Percentiles rank a stretch among this genome's conserved stretches.
phyloP scores from a whole-genome alignment of 2,888 invertebrate species.

The Apodemia hepburni region DNA sequence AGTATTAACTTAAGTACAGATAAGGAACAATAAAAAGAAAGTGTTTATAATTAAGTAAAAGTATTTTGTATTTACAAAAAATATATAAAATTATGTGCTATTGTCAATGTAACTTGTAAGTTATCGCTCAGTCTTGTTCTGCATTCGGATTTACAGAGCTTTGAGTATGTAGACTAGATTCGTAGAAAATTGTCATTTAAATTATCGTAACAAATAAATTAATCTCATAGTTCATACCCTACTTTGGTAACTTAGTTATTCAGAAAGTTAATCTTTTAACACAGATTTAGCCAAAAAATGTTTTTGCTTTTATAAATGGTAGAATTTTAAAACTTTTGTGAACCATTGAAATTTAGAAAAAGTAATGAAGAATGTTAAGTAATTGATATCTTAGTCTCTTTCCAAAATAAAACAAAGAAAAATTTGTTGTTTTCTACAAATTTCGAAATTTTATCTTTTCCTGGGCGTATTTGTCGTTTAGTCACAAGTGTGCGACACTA shows the following conservation, averaged over 20 bases:
- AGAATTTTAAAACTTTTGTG: background rate
- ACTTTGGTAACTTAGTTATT: conserved; percentile 64
- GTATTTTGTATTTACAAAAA: conserved; percentile 36
- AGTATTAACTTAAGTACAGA: conserved; percentile 57
- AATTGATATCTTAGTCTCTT: too few relatives aligned
- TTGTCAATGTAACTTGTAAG: conserved; percentile 40
- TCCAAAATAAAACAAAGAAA: too few relatives aligned
- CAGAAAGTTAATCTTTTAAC: conserved; percentile 36
- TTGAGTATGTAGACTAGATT: conserved; percentile 63
- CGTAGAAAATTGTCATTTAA: conserved; percentile 52
- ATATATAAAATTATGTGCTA: conserved; percentile 38
- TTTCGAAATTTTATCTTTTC: too few relatives aligned
- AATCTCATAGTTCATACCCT: conserved; percentile 46
- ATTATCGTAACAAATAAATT: conserved; percentile 18
- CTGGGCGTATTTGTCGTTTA: too few relatives aligned
- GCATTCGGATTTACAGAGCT: conserved; percentile 44
- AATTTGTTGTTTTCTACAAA: too few relatives aligned
- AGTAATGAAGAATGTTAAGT: too few relatives aligned
- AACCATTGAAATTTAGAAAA: background rate
- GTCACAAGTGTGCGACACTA: too few relatives aligned
- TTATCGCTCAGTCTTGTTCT: conserved; percentile 53
- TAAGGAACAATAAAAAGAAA: conserved; percentile 53
- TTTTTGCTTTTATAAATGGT: background rate
- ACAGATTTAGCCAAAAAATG: conserved; percentile 8
- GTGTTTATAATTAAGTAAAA: conserved; percentile 30